Conservation (phyloP, 2,797 vertebrate species). For the Valencia hispanica region DNA sequence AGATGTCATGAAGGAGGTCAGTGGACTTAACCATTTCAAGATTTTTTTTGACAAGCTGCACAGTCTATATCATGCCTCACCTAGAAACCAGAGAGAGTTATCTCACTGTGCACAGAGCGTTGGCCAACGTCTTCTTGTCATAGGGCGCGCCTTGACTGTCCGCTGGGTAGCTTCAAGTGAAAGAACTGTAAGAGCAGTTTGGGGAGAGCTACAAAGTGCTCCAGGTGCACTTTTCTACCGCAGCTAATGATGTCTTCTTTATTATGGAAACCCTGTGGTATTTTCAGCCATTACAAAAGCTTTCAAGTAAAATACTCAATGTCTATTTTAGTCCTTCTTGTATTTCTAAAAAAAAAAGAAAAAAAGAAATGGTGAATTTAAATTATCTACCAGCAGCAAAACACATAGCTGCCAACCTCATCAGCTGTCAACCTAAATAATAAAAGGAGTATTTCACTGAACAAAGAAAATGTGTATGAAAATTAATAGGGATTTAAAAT, state of each 20-base stretch:
- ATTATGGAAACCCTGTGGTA: too few relatives aligned
- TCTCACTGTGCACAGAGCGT: not conserved
- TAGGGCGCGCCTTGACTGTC: not conserved
- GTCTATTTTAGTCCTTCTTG: too few relatives aligned
- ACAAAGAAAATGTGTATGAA: too few relatives aligned
- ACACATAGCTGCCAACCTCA: too few relatives aligned
- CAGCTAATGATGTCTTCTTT: conserved; percentile 13
- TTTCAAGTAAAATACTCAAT: too few relatives aligned
- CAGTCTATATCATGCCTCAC: not conserved
- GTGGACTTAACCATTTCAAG: conserved; percentile 4
- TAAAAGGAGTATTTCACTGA: too few relatives aligned
- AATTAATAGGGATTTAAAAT: too few relatives aligned
- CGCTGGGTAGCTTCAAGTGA: not conserved
- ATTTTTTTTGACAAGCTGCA: conserved; percentile 1
- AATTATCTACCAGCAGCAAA: too few relatives aligned
- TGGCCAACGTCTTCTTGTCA: not conserved
- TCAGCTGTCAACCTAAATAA: too few relatives aligned
- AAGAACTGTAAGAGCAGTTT: not conserved
- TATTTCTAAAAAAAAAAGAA: too few relatives aligned
- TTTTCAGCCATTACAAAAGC: too few relatives aligned
- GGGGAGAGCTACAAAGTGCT: conserved; percentile 7
- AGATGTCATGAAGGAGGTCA: conserved; percentile 5
- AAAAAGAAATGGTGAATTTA: too few relatives aligned
- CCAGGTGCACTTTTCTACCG: conserved; percentile 9
- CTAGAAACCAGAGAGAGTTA: conserved; percentile 9